These are phyloP conservation scores for Spialia ferax DNA, from an alignment of 2,888 invertebrate genomes.

Conservation along the genomic window DNA sequence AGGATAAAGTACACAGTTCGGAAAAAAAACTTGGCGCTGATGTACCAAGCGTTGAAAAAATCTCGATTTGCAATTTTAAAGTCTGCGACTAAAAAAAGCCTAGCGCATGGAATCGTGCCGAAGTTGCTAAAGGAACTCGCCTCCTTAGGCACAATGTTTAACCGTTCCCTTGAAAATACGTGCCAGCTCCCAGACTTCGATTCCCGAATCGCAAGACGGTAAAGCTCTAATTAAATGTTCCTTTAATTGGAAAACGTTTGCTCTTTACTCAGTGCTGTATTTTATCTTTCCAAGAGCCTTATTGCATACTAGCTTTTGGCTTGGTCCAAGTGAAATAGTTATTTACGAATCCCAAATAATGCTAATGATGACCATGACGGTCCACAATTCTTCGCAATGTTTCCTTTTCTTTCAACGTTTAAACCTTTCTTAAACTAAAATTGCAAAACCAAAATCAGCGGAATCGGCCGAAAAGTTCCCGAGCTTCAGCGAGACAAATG, in stretches of 20 bases:
- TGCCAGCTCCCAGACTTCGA: slow-evolving; percentile 26
- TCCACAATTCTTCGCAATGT: no score
- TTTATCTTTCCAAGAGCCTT: not conserved
- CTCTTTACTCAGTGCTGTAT: not conserved
- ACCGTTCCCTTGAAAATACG: slow-evolving; percentile 30
- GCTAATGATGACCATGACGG: no score
- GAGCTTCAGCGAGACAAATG: no score
- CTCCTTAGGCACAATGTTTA: slow-evolving; percentile 21
- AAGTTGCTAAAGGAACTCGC: slow-evolving; percentile 18
- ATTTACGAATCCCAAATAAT: no score
- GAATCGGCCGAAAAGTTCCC: no score
- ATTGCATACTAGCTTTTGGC: no score
- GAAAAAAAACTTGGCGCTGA: no score
- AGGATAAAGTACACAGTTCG: no score
- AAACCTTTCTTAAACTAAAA: no score
- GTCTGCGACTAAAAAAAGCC: slow-evolving; percentile 22
- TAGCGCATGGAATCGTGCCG: slow-evolving; percentile 28
- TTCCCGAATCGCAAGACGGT: slow-evolving; percentile 25
- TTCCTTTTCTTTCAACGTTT: no score
- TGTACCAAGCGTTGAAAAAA: not conserved
- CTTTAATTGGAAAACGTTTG: slow-evolving; percentile 22
- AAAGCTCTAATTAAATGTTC: slow-evolving; percentile 20
- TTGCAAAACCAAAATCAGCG: no score
- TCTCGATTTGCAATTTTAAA: not conserved
- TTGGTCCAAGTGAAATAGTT: no score